These are phyloP conservation scores for Loripinus fragilis DNA, from an alignment of 2,888 invertebrate species.

Conservation along the genomic window DNA sequence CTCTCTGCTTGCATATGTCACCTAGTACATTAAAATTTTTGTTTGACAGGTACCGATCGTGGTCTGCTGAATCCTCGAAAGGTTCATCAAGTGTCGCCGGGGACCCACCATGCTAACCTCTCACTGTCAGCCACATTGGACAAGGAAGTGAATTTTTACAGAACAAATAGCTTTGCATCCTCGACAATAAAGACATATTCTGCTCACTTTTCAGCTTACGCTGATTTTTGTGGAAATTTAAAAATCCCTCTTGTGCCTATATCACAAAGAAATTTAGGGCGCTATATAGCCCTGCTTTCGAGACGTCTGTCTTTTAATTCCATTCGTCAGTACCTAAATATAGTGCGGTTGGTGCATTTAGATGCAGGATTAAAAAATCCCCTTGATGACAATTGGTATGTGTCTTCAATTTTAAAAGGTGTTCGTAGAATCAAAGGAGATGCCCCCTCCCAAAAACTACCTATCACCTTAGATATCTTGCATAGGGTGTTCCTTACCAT, in stretches of 20 bases:
- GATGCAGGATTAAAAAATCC: no score
- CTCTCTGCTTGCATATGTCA: slow-evolving; percentile 7
- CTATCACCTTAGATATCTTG: no score
- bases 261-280: background rate
- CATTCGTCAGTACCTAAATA: slow-evolving; percentile 8
- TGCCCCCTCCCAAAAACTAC: background rate
- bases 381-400: no score
- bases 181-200: slow-evolving; percentile 1
- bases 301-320: slow-evolving; percentile 9
- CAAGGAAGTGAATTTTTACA: no score
- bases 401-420: no score
- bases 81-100: background rate
- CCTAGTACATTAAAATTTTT: background rate
- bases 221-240: background rate
- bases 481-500: no score
- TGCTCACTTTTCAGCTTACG: background rate
- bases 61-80: background rate
- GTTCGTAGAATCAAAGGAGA: no score
- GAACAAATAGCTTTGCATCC: background rate
- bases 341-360: background rate
- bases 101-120: no score
- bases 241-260: background rate
- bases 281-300: slow-evolving; percentile 17
- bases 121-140: background rate
- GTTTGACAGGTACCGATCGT: no score